phyloP scores from a whole-genome alignment of 2,888 invertebrate species.

The Antheraea yamamai region DNA sequence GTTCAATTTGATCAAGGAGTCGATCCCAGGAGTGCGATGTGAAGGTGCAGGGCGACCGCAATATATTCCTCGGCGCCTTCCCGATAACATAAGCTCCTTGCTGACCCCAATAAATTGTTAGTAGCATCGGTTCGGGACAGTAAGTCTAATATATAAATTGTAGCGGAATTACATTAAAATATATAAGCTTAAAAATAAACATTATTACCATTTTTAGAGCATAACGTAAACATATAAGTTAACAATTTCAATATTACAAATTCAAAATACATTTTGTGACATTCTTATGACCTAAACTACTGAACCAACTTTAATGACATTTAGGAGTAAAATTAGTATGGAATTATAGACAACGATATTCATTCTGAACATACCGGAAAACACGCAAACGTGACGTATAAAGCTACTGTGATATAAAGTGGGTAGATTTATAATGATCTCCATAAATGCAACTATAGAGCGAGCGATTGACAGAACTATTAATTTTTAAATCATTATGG shows the following conservation, averaged over 20 bases:
- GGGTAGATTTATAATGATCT: too few relatives aligned
- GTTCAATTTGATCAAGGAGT: slow-evolving; percentile 35
- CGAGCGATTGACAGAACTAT: too few relatives aligned
- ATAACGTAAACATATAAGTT: too few relatives aligned
- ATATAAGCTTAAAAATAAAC: background rate
- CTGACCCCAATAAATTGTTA: slow-evolving; percentile 38
- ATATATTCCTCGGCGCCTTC: slow-evolving; percentile 38
- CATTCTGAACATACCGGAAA: too few relatives aligned
- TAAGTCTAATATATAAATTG: background rate
- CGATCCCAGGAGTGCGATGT: slow-evolving; percentile 51
- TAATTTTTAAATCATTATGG: background rate
- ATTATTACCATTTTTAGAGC: background rate
- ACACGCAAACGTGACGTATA: too few relatives aligned
- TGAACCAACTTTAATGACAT: too few relatives aligned
- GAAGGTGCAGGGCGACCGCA: slow-evolving; percentile 37
- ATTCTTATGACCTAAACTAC: too few relatives aligned
- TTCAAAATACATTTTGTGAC: background rate
- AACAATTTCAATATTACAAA: background rate
- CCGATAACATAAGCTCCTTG: slow-evolving; percentile 33
- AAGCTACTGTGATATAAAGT: too few relatives aligned
- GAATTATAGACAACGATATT: too few relatives aligned
- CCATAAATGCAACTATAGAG: too few relatives aligned
- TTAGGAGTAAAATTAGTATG: too few relatives aligned
- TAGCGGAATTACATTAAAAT: background rate
- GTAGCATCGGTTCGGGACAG: slow-evolving; percentile 25